These are phyloP conservation scores for Gymnodraco acuticeps DNA, from an alignment of 2,797 vertebrate species.

Conservation along the genomic window DNA sequence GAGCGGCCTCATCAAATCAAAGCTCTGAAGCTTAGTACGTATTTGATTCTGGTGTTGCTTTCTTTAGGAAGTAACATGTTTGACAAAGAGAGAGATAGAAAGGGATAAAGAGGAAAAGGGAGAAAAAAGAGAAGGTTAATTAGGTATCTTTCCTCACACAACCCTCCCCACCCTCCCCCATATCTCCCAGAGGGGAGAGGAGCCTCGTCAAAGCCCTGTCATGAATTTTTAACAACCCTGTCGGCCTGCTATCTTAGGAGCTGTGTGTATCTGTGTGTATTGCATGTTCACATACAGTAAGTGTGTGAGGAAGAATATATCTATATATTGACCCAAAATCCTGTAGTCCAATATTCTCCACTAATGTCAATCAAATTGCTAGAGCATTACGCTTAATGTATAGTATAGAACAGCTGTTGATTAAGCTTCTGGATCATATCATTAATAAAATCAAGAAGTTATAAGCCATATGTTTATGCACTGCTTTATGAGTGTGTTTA, in stretches of 20 bases:
- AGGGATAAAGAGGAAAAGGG: conserved; percentile 25
- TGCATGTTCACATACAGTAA: conserved; percentile 43
- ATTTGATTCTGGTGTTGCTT: conserved; percentile 32
- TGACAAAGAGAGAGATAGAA: conserved; percentile 46
- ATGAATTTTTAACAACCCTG: conserved; percentile 82
- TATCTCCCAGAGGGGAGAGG: conserved; percentile 70
- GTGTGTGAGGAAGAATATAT: background rate
- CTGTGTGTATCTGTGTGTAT: conserved; percentile 41
- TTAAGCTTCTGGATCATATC: conserved; percentile 20
- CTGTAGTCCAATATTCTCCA: conserved; percentile 5
- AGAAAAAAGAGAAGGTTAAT: conserved; percentile 57
- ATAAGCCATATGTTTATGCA: conserved; percentile 23
- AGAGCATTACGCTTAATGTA: conserved; percentile 20
- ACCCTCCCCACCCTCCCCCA: conserved; percentile 42
- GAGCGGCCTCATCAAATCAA: conserved; percentile 48
- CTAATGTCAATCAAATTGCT: conserved; percentile 27
- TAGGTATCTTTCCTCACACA: conserved; percentile 63
- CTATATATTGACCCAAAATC: conserved; percentile 24
- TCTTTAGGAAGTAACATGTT: conserved; percentile 41
- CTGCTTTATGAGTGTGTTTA: background rate
- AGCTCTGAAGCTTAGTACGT: conserved; percentile 14
- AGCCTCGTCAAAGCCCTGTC: conserved; percentile 79
- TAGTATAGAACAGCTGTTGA: conserved; percentile 36
- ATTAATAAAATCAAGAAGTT: conserved; percentile 22
- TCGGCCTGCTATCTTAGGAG: conserved; percentile 63